These are phyloP conservation scores for Temnopleurus reevesii DNA, from an alignment of 53 echinoderm and acorn worm genomes.

Conservation along the genomic window DNA sequence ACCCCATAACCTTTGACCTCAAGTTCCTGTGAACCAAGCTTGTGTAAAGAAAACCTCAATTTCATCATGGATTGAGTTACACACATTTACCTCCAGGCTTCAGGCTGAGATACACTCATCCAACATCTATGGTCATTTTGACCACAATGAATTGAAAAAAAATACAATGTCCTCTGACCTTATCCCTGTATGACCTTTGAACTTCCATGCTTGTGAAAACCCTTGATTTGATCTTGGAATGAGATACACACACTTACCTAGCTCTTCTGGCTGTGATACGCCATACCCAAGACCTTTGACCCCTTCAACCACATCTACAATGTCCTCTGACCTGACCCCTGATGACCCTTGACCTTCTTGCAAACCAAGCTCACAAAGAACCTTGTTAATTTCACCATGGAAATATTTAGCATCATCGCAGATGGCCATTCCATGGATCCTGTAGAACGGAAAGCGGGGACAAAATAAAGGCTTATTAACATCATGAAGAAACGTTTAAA, in stretches of 20 bases:
- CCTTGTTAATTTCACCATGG: slow-evolving; percentile 64
- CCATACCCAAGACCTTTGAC: slow-evolving; percentile 89
- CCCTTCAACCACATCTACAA: slow-evolving; percentile 78
- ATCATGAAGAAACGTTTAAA: too few relatives aligned
- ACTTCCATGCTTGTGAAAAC: too few relatives aligned
- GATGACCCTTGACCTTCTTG: slow-evolving; percentile 57
- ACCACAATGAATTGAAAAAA: too few relatives aligned
- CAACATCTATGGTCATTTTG: slow-evolving; percentile 77
- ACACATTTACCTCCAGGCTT: too few relatives aligned
- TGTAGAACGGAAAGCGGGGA: slow-evolving; percentile 23
- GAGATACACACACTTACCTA: too few relatives aligned
- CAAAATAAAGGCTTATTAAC: too few relatives aligned
- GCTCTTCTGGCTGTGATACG: slow-evolving; percentile 85
- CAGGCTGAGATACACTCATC: slow-evolving; percentile 84
- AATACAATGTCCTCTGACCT: slow-evolving; percentile 74
- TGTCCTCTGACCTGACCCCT: slow-evolving; percentile 66
- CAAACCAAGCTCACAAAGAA: slow-evolving; percentile 56
- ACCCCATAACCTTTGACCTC: too few relatives aligned
- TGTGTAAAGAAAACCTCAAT: too few relatives aligned
- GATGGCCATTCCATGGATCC: slow-evolving; percentile 85
- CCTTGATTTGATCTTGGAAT: too few relatives aligned
- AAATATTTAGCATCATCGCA: slow-evolving; percentile 80
- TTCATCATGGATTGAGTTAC: too few relatives aligned
- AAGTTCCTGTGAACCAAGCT: too few relatives aligned
- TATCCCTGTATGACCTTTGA: slow-evolving; percentile 50